phyloP scores from a whole-genome alignment of 2,113 vertebrate genomes.

The Labeo catla region DNA sequence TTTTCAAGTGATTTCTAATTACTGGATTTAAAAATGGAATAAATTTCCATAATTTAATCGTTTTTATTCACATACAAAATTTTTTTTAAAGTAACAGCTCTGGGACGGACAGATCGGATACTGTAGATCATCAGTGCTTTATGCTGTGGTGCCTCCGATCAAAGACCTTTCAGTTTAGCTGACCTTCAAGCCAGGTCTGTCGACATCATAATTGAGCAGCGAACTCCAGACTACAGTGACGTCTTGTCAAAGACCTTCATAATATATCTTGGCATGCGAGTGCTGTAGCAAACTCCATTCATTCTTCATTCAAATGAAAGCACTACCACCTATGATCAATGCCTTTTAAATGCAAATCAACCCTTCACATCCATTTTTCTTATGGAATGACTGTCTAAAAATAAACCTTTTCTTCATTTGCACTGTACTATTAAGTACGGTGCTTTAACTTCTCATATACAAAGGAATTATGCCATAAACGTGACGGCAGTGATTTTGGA shows the following conservation, averaged over 20 bases:
- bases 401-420: background rate
- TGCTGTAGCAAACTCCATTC: background rate
- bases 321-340: background rate
- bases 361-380: background rate
- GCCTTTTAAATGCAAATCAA: background rate
- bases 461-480: no score
- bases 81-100: background rate
- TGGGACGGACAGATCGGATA: background rate
- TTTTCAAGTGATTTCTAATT: background rate
- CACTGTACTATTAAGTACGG: background rate
- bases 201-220: background rate
- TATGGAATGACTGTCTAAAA: background rate
- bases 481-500: background rate
- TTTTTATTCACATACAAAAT: background rate
- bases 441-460: background rate
- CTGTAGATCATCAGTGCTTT: background rate
- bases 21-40: background rate
- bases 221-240: background rate
- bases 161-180: background rate
- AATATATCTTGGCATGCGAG: background rate
- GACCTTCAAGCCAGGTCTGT: slow-evolving; percentile 24
- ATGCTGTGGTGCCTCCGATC: background rate
- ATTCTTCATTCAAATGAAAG: background rate
- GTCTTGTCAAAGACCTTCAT: background rate
- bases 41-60: background rate